Conservation (phyloP, 2,113 vertebrate genomes). For the Lepidothrix coronata region DNA sequence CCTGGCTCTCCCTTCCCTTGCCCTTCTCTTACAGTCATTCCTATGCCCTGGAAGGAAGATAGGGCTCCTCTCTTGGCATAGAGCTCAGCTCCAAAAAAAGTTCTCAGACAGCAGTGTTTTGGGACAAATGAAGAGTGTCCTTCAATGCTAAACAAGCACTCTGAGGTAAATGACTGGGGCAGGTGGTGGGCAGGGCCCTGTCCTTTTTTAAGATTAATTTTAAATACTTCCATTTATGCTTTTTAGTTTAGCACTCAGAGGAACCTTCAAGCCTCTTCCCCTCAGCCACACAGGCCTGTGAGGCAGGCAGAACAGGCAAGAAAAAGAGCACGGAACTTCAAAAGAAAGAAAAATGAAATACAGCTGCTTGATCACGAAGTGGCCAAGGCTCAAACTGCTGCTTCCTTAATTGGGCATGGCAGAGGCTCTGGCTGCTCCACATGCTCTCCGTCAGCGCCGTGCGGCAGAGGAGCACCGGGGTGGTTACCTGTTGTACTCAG, state of each 20-base stretch:
- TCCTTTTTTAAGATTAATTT: background rate
- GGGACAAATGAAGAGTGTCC: background rate
- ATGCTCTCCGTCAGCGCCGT: background rate
- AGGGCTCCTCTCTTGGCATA: background rate
- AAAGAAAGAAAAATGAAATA: background rate
- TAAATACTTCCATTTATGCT: background rate
- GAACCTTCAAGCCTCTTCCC: background rate
- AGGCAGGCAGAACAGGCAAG: background rate
- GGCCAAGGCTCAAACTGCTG: slow-evolving; percentile 11
- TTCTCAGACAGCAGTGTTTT: background rate
- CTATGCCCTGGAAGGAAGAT: background rate
- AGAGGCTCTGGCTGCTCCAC: background rate
- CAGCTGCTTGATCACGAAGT: slow-evolving; percentile 1
- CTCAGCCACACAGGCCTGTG: background rate
- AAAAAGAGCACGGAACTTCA: background rate
- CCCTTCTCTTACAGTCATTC: background rate
- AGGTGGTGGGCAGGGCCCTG: background rate
- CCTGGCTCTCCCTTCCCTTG: background rate
- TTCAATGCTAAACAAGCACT: background rate
- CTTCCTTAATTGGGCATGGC: slow-evolving; percentile 22
- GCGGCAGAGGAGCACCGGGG: background rate
- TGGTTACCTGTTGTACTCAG: slow-evolving; percentile 89
- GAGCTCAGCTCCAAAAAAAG: background rate
- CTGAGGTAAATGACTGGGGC: background rate
- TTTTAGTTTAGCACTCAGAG: background rate